A percentile compares a stretch with the other conserved stretches of the same genome.
These are phyloP conservation scores for Progne subis DNA, from an alignment of 2,113 vertebrate genomes.

Conservation along the genomic window DNA sequence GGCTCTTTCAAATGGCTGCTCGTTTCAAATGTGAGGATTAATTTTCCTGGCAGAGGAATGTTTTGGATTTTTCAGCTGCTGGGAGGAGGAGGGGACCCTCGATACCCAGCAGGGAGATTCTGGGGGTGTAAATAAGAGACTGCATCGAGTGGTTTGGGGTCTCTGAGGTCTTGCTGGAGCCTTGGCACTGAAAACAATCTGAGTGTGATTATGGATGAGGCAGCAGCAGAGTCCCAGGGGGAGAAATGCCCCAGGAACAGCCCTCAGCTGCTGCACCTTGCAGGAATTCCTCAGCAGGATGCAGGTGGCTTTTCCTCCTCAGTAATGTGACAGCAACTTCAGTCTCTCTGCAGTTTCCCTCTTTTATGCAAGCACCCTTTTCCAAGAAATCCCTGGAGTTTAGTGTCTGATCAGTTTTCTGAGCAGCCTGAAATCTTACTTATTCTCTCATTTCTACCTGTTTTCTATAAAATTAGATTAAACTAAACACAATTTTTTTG, in stretches of 20 bases:
- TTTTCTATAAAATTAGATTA: background rate
- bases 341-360: background rate
- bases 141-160: background rate
- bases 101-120: background rate
- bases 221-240: background rate
- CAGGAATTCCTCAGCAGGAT: background rate
- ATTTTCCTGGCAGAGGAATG: constrained; percentile 57
- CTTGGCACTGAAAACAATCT: background rate
- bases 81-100: background rate
- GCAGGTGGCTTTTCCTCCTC: background rate
- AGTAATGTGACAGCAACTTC: background rate
- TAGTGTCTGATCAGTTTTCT: background rate
- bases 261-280: background rate
- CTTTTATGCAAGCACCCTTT: background rate
- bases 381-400: background rate
- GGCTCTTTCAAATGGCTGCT: constrained; percentile 39
- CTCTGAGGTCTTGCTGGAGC: background rate
- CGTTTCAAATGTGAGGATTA: constrained; percentile 46
- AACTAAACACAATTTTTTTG: background rate
- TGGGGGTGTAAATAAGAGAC: background rate
- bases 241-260: background rate
- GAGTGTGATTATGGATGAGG: background rate
- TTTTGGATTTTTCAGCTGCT: constrained; percentile 25
- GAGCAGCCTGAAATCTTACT: background rate
- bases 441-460: background rate